Percentiles rank a stretch among this genome's conserved stretches.
These are phyloP conservation scores for Xestoiulus laeticollis DNA, from an alignment of 2,888 invertebrate species.

Conservation along the genomic window DNA sequence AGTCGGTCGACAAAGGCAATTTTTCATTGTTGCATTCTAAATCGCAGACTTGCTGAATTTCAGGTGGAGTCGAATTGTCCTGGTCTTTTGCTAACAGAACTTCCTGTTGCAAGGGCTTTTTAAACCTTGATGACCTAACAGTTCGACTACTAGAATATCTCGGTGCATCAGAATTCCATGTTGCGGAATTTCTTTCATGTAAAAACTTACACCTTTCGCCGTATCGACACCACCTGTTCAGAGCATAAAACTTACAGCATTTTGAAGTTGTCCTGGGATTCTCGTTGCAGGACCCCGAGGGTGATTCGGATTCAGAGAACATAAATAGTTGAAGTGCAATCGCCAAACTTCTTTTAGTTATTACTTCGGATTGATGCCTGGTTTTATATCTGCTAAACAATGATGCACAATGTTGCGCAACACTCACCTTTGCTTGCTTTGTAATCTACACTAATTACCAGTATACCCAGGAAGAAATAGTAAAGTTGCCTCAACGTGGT, in stretches of 20 bases:
- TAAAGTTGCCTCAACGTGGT: background rate
- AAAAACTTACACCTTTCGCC: constrained; percentile 55
- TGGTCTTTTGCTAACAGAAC: background rate
- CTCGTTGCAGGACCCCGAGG: background rate
- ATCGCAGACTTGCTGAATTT: background rate
- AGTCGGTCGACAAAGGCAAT: background rate
- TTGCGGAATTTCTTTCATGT: constrained; percentile 38
- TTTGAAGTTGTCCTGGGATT: background rate
- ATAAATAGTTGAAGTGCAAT: background rate
- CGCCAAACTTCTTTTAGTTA: background rate
- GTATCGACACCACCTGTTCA: constrained; percentile 55
- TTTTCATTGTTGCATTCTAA: background rate
- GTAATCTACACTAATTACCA: background rate
- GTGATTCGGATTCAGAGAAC: background rate
- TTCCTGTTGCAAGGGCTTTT: background rate
- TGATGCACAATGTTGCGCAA: background rate
- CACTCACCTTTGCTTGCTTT: background rate
- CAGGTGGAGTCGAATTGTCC: background rate
- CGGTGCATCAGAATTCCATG: background rate
- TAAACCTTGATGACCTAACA: background rate
- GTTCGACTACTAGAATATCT: background rate
- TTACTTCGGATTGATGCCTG: background rate
- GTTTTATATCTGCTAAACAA: background rate
- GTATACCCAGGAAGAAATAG: too few species aligned
- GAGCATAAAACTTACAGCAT: constrained; percentile 47